Evolutionary conservation across 2,797 vertebrate genomes (phyloP).

Genomic region (Varecia variegata): DNA sequence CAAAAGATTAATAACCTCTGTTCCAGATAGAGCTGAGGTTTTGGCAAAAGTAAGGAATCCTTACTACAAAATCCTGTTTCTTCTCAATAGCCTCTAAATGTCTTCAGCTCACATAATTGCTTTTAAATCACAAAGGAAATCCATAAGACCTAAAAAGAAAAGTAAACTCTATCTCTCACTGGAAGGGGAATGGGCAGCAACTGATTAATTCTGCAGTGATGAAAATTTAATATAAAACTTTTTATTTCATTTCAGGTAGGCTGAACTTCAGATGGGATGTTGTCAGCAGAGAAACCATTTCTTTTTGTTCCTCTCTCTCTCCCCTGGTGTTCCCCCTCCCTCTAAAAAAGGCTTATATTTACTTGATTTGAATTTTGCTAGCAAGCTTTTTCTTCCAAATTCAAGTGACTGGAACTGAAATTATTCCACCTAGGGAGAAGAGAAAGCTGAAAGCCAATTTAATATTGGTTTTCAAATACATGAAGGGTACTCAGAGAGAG

Average conservation of each 20-base stretch:
- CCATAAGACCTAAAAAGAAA: not conserved
- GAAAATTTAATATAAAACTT: not conserved
- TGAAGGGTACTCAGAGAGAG: not conserved
- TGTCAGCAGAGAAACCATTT: not conserved
- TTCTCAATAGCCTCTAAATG: constrained; percentile 19
- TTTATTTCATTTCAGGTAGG: not conserved
- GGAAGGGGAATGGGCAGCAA: not conserved
- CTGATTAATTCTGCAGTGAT: not conserved
- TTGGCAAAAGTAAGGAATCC: constrained; percentile 44
- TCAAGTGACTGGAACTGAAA: constrained; percentile 48
- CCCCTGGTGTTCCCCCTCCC: not conserved
- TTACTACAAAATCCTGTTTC: constrained; percentile 32
- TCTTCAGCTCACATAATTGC: not conserved
- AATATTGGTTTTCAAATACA: constrained; percentile 49
- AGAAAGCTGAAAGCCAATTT: not conserved
- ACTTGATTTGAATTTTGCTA: constrained; percentile 51
- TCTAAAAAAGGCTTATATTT: not conserved
- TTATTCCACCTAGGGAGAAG: not conserved
- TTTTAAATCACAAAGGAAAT: constrained; percentile 64
- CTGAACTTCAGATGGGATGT: not conserved
- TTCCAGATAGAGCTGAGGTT: constrained; percentile 1
- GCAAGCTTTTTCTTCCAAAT: constrained; percentile 36
- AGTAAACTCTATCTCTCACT: not conserved
- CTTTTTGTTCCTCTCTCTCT: not conserved
- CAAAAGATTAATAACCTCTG: constrained; percentile 27